phyloP scores from a whole-genome alignment of 2,888 invertebrate species.

The Drosophila mercatorum region DNA sequence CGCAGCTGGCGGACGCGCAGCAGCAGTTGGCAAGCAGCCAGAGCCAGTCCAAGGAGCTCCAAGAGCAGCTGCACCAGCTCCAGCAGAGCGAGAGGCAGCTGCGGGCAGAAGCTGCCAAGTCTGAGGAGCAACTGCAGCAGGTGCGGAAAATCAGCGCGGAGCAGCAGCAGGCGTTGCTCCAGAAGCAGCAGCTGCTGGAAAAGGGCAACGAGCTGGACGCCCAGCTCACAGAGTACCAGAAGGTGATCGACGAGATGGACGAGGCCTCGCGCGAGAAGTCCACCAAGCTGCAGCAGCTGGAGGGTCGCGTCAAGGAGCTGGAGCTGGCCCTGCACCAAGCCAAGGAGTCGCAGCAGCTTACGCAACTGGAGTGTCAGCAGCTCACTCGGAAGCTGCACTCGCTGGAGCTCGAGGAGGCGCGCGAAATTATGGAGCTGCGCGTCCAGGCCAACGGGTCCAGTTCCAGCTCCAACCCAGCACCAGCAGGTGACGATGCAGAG shows the following conservation, averaged over 20 bases:
- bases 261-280: conserved; percentile 61
- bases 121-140: conserved; percentile 55
- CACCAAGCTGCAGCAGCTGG: conserved; percentile 49
- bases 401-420: conserved; percentile 68
- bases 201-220: conserved; percentile 60
- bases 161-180: conserved; percentile 33
- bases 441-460: conserved; percentile 43
- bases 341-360: conserved; percentile 50
- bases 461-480: background rate
- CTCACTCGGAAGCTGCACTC: conserved; percentile 65
- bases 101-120: conserved; percentile 31
- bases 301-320: conserved; percentile 56
- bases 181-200: conserved; percentile 49
- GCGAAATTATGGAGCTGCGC: conserved; percentile 68
- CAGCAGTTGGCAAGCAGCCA: conserved; percentile 23
- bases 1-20: conserved; percentile 20
- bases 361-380: conserved; percentile 52
- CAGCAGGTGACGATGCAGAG: conserved; percentile 24
- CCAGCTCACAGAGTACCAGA: conserved; percentile 73
- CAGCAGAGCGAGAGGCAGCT: conserved; percentile 39
- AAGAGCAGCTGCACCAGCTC: conserved; percentile 25
- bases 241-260: conserved; percentile 80
- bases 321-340: conserved; percentile 51
- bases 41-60: conserved; percentile 35
- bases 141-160: conserved; percentile 52